Evolutionary conservation across 2,888 invertebrate species (phyloP).

Genomic region (Euzophera pinguis): DNA sequence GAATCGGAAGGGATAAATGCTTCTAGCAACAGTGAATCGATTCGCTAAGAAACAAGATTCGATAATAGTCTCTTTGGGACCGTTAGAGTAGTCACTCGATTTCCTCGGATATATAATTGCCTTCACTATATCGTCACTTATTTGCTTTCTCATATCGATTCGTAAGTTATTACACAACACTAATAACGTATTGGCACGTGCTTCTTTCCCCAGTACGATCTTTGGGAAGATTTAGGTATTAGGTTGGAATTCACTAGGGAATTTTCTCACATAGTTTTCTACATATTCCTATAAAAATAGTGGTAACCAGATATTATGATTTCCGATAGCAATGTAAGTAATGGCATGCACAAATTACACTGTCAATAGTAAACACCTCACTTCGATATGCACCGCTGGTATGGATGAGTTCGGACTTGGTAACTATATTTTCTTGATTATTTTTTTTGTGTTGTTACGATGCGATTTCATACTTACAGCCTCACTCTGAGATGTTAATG

Average conservation of each 20-base stretch:
- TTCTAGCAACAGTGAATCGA: conserved; percentile 37
- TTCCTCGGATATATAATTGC: conserved; percentile 43
- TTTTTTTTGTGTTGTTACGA: conserved; percentile 28
- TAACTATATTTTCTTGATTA: conserved; percentile 49
- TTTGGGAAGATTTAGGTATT: conserved; percentile 19
- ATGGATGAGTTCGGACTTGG: conserved; percentile 68
- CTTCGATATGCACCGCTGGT: conserved; percentile 78
- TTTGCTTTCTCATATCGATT: conserved; percentile 41
- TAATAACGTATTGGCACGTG: conserved; percentile 46
- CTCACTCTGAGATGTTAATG: too few relatives aligned
- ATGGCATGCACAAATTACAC: conserved; percentile 41
- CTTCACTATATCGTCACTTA: conserved; percentile 41
- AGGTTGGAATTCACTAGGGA: conserved; percentile 27
- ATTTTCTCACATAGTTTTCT: not conserved
- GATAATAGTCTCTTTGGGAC: conserved; percentile 57
- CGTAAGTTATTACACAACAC: conserved; percentile 55
- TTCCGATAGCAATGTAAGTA: conserved; percentile 15
- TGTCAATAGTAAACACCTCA: conserved; percentile 45
- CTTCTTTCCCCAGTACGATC: conserved; percentile 31
- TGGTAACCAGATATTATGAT: not conserved
- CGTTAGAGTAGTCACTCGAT: conserved; percentile 53
- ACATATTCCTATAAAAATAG: not conserved
- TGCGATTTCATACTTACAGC: conserved; percentile 32
- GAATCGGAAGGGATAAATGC: conserved; percentile 33
- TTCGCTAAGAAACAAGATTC: conserved; percentile 46